Conservation (phyloP, 2,888 invertebrate species). For the Mystacides longicornis region DNA sequence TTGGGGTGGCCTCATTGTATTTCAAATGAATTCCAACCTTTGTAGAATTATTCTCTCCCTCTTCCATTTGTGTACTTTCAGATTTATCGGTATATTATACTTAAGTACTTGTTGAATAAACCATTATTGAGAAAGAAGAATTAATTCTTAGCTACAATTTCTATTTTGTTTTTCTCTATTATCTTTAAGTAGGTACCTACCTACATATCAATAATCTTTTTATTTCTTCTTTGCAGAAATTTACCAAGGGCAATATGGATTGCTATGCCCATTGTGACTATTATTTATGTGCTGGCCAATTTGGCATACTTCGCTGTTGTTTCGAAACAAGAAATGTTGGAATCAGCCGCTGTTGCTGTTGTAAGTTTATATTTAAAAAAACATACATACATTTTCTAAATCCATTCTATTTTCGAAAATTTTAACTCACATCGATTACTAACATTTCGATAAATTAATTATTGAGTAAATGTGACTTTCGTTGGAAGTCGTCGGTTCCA, state of each 20-base stretch:
- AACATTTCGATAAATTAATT: too few relatives aligned
- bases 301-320: constrained; percentile 87
- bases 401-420: not conserved
- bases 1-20: too few relatives aligned
- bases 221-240: constrained; percentile 67
- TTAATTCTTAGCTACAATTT: too few relatives aligned
- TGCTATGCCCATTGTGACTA: constrained; percentile 83
- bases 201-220: not conserved
- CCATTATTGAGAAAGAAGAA: too few relatives aligned
- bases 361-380: constrained; percentile 46
- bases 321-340: constrained; percentile 69
- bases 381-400: not conserved
- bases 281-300: constrained; percentile 84
- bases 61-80: too few relatives aligned
- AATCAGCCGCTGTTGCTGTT: constrained; percentile 80
- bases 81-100: too few relatives aligned
- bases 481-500: not conserved
- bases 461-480: too few relatives aligned
- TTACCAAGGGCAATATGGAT: constrained; percentile 91
- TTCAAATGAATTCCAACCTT: too few relatives aligned
- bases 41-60: too few relatives aligned
- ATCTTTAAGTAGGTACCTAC: not conserved
- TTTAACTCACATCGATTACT: not conserved
- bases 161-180: not conserved
- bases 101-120: too few relatives aligned